phyloP scores from a whole-genome alignment of 2,888 invertebrate species.

The Scaptomyza parva region DNA sequence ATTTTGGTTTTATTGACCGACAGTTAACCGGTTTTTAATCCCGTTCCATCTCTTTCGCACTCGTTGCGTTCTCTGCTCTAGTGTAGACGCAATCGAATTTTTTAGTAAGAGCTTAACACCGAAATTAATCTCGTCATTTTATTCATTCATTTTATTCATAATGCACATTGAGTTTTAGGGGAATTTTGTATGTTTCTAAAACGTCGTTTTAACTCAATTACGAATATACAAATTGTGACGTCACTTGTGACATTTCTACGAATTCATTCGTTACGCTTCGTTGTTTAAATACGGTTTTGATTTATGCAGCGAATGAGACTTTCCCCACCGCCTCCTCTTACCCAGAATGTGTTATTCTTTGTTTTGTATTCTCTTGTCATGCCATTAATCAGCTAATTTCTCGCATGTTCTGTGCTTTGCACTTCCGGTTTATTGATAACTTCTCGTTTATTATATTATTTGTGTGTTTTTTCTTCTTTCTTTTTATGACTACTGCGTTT shows the following conservation, averaged over 20 bases:
- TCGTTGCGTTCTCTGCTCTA: neutral
- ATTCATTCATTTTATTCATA: slow-evolving; percentile 58
- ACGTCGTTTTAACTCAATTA: slow-evolving; percentile 30
- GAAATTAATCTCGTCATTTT: slow-evolving; percentile 48
- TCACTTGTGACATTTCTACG: slow-evolving; percentile 48
- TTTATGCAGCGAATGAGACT: slow-evolving; percentile 41
- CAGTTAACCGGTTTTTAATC: slow-evolving; percentile 59
- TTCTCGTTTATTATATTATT: neutral
- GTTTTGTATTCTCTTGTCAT: slow-evolving; percentile 9
- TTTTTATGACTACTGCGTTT: slow-evolving; percentile 43
- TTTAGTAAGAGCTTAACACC: slow-evolving; percentile 52
- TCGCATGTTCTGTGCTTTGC: slow-evolving; percentile 43
- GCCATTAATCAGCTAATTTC: slow-evolving; percentile 51
- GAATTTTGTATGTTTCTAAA: slow-evolving; percentile 24
- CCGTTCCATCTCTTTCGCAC: neutral
- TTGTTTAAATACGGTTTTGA: slow-evolving; percentile 47
- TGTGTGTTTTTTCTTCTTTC: neutral
- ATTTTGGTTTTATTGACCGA: slow-evolving; percentile 64
- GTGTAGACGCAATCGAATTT: slow-evolving; percentile 41
- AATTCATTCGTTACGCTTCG: slow-evolving; percentile 48
- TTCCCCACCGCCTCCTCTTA: neutral
- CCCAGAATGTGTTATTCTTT: slow-evolving; percentile 19
- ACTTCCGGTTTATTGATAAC: slow-evolving; percentile 53
- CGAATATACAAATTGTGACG: slow-evolving; percentile 45
- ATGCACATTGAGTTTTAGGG: neutral